Conservation (phyloP, 2,113 vertebrate genomes). For the Cairina moschata region DNA sequence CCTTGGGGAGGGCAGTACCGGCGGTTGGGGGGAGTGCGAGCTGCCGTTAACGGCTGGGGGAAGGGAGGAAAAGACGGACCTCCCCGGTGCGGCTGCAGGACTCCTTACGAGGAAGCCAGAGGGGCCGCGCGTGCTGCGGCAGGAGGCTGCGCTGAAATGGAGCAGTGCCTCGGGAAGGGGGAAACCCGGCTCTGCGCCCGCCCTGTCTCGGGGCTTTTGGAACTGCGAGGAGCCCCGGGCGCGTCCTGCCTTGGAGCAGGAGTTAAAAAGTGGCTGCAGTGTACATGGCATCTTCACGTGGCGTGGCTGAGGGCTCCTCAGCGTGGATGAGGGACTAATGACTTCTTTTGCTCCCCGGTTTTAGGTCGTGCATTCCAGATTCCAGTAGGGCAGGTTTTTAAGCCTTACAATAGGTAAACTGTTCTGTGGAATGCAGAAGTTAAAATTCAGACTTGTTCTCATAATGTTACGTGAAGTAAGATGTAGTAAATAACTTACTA, state of each 20-base stretch:
- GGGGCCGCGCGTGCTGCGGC: rapidly evolving
- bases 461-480: neutral
- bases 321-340: rapidly evolving
- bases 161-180: rapidly evolving
- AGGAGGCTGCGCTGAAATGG: neutral
- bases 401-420: rapidly evolving
- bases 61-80: rapidly evolving
- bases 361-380: rapidly evolving
- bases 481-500: too few relatives aligned
- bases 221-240: rapidly evolving
- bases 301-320: rapidly evolving
- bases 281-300: rapidly evolving
- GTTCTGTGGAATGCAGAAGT: rapidly evolving
- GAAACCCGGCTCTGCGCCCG: neutral
- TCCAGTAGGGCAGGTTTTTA: rapidly evolving
- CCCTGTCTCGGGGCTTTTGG: neutral
- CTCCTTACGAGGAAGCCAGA: neutral
- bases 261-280: rapidly evolving
- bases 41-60: rapidly evolving
- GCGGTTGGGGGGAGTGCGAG: too few relatives aligned
- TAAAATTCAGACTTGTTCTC: neutral
- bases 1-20: too few relatives aligned
- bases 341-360: rapidly evolving
- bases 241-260: rapidly evolving
- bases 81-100: neutral